phyloP scores from a whole-genome alignment of 1,140 invertebrate genomes.

The Parasteatoda tepidariorum region DNA sequence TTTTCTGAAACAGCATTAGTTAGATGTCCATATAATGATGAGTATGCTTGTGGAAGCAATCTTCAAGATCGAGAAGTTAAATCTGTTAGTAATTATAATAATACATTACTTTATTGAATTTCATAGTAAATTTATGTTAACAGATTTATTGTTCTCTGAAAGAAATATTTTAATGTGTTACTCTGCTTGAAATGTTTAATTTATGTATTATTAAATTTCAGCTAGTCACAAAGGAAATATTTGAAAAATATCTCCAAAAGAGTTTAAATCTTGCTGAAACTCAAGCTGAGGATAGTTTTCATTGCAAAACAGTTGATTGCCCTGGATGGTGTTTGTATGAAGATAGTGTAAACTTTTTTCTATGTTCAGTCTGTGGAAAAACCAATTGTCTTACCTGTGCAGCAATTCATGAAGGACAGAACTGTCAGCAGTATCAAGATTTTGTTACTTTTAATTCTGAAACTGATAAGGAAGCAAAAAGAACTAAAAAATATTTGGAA shows the following conservation, averaged over 20 bases:
- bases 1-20: too few relatives aligned
- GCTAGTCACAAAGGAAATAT: conserved; percentile 79
- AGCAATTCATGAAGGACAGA: conserved; percentile 85
- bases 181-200: too few relatives aligned
- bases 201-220: conserved; percentile 65
- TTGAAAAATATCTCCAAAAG: conserved; percentile 82
- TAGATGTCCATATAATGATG: too few relatives aligned
- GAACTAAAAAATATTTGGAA: conserved; percentile 82
- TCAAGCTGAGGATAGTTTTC: conserved; percentile 85
- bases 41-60: too few relatives aligned
- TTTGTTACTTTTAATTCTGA: too few relatives aligned
- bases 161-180: too few relatives aligned
- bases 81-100: too few relatives aligned
- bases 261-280: conserved; percentile 86
- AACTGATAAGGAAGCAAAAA: conserved; percentile 75
- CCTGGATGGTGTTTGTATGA: conserved; percentile 91
- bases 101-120: background rate
- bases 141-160: too few relatives aligned
- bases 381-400: conserved; percentile 90
- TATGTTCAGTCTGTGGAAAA: conserved; percentile 84
- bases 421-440: conserved; percentile 87
- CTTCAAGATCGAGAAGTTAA: too few relatives aligned
- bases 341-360: conserved; percentile 86
- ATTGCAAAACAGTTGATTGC: conserved; percentile 91
- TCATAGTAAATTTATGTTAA: background rate